Conservation (phyloP, 2,113 vertebrate genomes). For the Callipepla squamata region DNA sequence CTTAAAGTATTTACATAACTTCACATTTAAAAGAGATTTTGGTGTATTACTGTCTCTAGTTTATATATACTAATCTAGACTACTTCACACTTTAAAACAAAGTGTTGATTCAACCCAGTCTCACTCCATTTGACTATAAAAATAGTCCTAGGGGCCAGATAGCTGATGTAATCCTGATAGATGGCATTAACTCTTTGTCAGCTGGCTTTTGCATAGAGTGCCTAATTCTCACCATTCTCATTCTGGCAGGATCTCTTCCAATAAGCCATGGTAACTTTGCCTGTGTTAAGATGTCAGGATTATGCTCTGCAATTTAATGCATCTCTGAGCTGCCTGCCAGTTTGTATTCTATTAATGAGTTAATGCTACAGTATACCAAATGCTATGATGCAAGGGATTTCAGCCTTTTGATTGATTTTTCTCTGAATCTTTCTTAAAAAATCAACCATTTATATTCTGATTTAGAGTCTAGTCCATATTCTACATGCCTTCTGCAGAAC, state of each 20-base stretch:
- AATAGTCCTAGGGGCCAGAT: neutral
- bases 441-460: conserved; percentile 18
- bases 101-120: neutral
- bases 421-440: conserved; percentile 16
- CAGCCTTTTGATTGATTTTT: neutral
- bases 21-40: neutral
- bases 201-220: neutral
- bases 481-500: conserved; percentile 37
- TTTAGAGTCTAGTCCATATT: conserved; percentile 37
- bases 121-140: neutral
- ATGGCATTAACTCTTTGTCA: accelerated
- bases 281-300: neutral
- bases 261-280: neutral
- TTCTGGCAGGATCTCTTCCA: neutral
- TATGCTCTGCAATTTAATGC: neutral
- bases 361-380: neutral
- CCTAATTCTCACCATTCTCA: neutral
- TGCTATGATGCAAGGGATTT: neutral
- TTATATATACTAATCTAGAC: neutral
- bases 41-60: neutral
- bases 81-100: neutral
- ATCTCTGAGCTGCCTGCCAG: neutral
- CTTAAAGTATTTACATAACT: neutral
- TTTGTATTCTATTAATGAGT: neutral
- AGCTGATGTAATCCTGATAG: neutral